Evolutionary conservation across 1,140 invertebrate species (phyloP).

Genomic region (Bacillus rossius): DNA sequence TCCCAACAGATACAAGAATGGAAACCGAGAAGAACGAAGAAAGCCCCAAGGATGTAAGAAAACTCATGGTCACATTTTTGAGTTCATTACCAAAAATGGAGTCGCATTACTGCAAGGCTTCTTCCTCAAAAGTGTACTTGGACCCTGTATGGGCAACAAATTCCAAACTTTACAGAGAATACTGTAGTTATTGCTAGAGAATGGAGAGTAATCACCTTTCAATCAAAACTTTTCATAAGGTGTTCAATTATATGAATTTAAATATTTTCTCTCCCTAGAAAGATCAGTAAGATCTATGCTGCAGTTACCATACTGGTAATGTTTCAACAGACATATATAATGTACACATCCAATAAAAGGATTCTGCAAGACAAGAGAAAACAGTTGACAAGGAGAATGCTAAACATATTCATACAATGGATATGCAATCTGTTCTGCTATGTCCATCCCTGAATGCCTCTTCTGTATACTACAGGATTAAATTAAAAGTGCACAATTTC

Average conservation of each 20-base stretch:
- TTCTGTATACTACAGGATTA: conserved; percentile 21
- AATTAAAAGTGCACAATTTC: neutral
- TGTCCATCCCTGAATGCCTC: conserved; percentile 19
- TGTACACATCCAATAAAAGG: conserved; percentile 4
- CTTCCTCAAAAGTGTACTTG: too few relatives aligned
- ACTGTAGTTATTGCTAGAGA: neutral
- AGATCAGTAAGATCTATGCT: conserved; percentile 10
- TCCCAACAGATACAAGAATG: too few relatives aligned
- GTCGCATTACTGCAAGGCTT: too few relatives aligned
- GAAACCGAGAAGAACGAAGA: too few relatives aligned
- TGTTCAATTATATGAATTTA: conserved; percentile 9
- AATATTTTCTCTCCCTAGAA: too few relatives aligned
- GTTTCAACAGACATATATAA: conserved; percentile 12
- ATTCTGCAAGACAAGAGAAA: conserved; percentile 14
- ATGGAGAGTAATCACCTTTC: conserved; percentile 1
- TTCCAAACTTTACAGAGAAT: too few relatives aligned
- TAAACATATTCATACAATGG: conserved; percentile 21
- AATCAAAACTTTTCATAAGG: conserved; percentile 13
- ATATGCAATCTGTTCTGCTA: conserved; percentile 25
- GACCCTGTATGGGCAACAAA: too few relatives aligned
- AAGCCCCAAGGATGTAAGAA: too few relatives aligned
- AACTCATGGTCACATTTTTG: too few relatives aligned
- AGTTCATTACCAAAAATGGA: too few relatives aligned
- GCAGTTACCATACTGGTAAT: conserved; percentile 1
- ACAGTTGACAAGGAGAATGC: conserved; percentile 4